Percentiles rank a stretch among this genome's conserved stretches.
These are phyloP conservation scores for Myotis lucifugus DNA, from an alignment of 2,113 vertebrate species.

Conservation along the genomic window DNA sequence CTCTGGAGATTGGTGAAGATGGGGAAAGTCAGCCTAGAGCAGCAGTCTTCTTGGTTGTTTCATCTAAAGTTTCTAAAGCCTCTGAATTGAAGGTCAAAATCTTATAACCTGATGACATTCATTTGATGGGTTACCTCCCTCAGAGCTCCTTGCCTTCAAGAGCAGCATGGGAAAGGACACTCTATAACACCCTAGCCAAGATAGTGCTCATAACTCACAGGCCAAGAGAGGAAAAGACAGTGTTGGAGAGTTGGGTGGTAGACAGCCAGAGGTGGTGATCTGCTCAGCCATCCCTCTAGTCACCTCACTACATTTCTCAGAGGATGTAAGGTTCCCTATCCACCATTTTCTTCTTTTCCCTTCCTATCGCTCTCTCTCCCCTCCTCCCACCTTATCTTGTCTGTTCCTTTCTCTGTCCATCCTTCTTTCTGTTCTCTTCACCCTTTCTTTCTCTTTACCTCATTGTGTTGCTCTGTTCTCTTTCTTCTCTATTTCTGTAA, in stretches of 20 bases:
- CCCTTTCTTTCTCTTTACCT: conserved; percentile 22
- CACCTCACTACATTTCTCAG: conserved; percentile 36
- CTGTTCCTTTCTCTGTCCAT: conserved; percentile 43
- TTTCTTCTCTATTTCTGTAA: conserved; percentile 68
- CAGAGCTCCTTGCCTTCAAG: conserved; percentile 45
- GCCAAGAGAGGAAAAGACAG: background rate
- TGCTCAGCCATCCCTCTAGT: conserved; percentile 6
- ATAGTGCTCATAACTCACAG: conserved; percentile 12
- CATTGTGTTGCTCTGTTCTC: conserved; percentile 62
- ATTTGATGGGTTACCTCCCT: conserved; percentile 33
- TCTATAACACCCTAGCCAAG: background rate
- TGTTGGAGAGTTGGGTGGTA: background rate
- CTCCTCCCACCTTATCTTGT: background rate
- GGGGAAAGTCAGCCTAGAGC: conserved; percentile 12
- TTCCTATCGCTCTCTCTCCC: background rate
- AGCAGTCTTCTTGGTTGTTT: conserved; percentile 42
- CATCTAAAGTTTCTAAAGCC: conserved; percentile 50
- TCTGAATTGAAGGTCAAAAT: conserved; percentile 48
- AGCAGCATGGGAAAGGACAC: conserved; percentile 21
- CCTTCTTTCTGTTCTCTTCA: conserved; percentile 45
- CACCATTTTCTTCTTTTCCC: conserved; percentile 18
- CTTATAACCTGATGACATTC: conserved; percentile 14
- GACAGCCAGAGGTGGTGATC: background rate
- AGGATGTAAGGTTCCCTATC: conserved; percentile 42
- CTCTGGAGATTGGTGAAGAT: conserved; percentile 11